These are phyloP conservation scores for Pseudomyrmex cubaensis DNA, from an alignment of 1,140 invertebrate species.

Conservation along the genomic window DNA sequence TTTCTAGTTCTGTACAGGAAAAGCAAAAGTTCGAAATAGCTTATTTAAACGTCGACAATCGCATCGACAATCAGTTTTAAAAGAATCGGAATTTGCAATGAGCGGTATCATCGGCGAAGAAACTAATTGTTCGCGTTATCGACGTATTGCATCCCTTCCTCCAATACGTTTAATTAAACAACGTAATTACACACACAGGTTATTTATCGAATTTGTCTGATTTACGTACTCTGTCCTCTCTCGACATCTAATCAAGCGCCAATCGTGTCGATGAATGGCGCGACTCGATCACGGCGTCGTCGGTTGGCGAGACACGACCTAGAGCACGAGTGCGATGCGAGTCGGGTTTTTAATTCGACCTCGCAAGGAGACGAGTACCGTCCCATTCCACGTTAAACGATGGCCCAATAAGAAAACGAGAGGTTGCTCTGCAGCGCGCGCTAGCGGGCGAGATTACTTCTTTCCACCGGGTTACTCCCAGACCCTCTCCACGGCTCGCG, in stretches of 20 bases:
- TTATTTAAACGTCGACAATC: neutral
- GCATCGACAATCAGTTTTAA: neutral
- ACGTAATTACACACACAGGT: neutral
- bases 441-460: conserved; percentile 62
- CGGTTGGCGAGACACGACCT: no score
- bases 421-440: conserved; percentile 27
- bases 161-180: neutral
- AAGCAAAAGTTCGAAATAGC: neutral
- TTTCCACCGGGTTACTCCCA: conserved; percentile 50
- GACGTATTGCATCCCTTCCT: neutral
- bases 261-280: conserved; percentile 2
- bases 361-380: conserved; percentile 37
- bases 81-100: conserved; percentile 11
- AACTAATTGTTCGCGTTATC: conserved; percentile 21
- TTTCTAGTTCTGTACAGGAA: conserved; percentile 10
- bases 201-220: neutral
- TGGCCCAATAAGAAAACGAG: conserved; percentile 63
- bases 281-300: conserved; percentile 12
- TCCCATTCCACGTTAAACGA: conserved; percentile 46
- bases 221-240: neutral
- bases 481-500: conserved; percentile 18
- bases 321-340: neutral
- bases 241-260: neutral
- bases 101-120: neutral
- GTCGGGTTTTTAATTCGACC: conserved; percentile 60